Conservation (phyloP, 2,888 invertebrate species). For the Corbicula japonica region DNA sequence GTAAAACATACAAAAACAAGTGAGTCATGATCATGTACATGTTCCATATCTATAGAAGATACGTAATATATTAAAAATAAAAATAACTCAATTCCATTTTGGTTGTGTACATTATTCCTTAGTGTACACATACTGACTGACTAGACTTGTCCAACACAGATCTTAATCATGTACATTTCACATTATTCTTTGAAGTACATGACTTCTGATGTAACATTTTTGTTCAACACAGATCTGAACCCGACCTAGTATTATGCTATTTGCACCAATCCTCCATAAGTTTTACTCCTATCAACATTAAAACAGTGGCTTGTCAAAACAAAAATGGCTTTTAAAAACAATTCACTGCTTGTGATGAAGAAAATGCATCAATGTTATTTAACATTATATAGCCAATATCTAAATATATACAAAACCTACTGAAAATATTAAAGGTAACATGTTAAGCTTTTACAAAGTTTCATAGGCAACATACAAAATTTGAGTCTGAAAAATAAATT, state of each 20-base stretch:
- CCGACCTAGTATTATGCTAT: constrained; percentile 4
- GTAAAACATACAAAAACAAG: too few relatives aligned
- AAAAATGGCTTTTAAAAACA: constrained; percentile 2
- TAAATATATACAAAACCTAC: constrained; percentile 1
- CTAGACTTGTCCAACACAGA: constrained; percentile 2
- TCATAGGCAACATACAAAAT: too few relatives aligned
- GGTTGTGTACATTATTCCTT: too few relatives aligned
- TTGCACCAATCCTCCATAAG: constrained; percentile 1
- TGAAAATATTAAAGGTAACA: constrained; percentile 2
- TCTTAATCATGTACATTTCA: constrained; percentile 2
- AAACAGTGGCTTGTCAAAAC: constrained; percentile 4
- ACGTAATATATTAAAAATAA: too few relatives aligned
- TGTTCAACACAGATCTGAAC: constrained; percentile 4
- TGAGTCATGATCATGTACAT: too few relatives aligned
- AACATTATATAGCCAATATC: constrained; percentile 4
- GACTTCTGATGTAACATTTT: constrained; percentile 1
- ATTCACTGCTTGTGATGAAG: constrained; percentile 4
- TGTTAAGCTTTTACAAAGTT: too few relatives aligned
- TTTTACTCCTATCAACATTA: constrained; percentile 1
- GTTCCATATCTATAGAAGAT: too few relatives aligned
- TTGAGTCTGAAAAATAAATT: too few relatives aligned
- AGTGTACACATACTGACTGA: too few relatives aligned
- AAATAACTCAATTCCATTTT: too few relatives aligned
- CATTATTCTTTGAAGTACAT: constrained; percentile 4
- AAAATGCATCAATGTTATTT: constrained; percentile 4